Evolutionary conservation across 2,888 invertebrate species (phyloP), one percentile per base, ranked within the genome.

Genomic region (Aspidapion aeneum): DNA sequence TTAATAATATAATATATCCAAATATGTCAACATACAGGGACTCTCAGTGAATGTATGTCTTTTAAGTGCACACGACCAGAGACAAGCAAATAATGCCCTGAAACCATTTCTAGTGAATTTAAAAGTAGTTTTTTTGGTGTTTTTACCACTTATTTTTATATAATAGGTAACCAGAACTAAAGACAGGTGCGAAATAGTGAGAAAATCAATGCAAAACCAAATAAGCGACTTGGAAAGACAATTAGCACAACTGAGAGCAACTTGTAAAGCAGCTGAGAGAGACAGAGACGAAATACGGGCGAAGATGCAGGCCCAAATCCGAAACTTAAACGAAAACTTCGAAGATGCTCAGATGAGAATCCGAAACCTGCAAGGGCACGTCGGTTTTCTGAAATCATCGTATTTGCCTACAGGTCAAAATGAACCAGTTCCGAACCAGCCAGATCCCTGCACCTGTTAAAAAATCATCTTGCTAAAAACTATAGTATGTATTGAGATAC

Each of bases 211-310:
- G 83, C 88, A 89, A 74, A 85, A 84, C 19, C 86, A 88, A 69
- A 83, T 89, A 21, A 84, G 85, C 1, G 89, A 89, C 70, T 76
- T 90, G 75, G 90, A 90, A 73, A 80, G 86, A 58, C 87, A 89
- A 72, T 73, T 90, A 63, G 89, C 87, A 0, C 83, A 85, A 20
- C 82, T 85, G 57, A 82, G 88, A 63, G 89, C 89, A 1, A 83
- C 85, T 69, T 87, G 88, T 1, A 83, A 82, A 72, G 81, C 85
- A 0, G 86, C 87, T 0, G 87, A 89, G 71, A 88, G 87, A 72
- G 89, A 89, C 63, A 82, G 88, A 57, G 88, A 89, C 69, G 89
- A 89, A 69, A 85, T 88, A 52, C 82, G 89, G 59, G 87, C 88
- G 74, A 85, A 87, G 66, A 87, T 89, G 86, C 88, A 89, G 71